These are phyloP conservation scores for Plebejus argus DNA, from an alignment of 2,888 invertebrate genomes.

Conservation along the genomic window DNA sequence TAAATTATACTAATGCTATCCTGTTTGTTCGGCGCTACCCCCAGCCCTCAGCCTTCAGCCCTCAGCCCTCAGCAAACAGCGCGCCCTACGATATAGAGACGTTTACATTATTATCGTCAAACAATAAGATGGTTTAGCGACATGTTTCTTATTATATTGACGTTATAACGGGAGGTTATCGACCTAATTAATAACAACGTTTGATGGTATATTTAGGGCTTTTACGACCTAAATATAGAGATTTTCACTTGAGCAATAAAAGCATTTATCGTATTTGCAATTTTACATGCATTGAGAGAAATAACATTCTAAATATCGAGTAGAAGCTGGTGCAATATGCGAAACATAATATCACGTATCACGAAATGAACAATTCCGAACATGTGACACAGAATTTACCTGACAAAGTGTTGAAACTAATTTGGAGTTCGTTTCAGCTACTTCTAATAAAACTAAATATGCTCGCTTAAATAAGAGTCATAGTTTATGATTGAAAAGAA, in stretches of 20 bases:
- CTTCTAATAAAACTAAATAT: not conserved
- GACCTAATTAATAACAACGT: not conserved
- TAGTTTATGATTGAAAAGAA: no score
- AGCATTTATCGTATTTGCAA: not conserved
- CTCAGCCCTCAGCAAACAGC: constrained; percentile 41
- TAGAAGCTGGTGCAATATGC: not conserved
- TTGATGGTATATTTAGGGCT: not conserved
- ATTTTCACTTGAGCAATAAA: not conserved
- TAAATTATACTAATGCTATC: constrained; percentile 21
- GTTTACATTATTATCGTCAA: constrained; percentile 58
- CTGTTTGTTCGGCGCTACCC: not conserved
- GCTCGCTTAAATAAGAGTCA: not conserved
- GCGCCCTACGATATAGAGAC: constrained; percentile 44
- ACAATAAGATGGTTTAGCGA: constrained; percentile 46
- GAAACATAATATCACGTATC: constrained; percentile 2
- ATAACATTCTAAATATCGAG: not conserved
- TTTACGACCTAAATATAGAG: no score
- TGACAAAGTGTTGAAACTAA: not conserved
- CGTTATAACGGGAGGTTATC: not conserved
- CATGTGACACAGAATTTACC: constrained; percentile 11
- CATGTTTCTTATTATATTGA: constrained; percentile 23
- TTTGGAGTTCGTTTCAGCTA: not conserved
- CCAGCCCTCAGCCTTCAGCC: not conserved
- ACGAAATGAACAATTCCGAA: constrained; percentile 8
- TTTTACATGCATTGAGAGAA: not conserved